A percentile compares a stretch with the other conserved stretches of the same genome.
phyloP scores from a whole-genome alignment of 2,113 vertebrate genomes.

The Mola mola region DNA sequence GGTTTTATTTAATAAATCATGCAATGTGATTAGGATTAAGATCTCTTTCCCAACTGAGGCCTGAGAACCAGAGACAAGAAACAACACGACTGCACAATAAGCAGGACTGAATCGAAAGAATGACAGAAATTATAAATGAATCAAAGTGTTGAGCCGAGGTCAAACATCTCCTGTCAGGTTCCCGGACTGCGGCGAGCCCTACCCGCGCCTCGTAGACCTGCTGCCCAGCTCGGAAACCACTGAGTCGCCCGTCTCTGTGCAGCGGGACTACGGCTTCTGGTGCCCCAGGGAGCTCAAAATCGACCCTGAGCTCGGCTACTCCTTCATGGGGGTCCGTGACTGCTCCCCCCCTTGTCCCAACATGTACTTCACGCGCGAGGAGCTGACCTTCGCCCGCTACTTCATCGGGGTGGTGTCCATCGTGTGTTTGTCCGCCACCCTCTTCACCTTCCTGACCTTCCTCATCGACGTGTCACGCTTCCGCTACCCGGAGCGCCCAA shows the following conservation, averaged over 20 bases:
- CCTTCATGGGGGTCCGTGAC: constrained; percentile 91
- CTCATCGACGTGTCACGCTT: constrained; percentile 96
- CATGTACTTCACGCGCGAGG: constrained; percentile 94
- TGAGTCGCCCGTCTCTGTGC: constrained; percentile 84
- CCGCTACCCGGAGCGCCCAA: constrained; percentile 96
- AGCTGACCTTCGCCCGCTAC: constrained; percentile 94
- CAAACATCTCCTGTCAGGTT: constrained; percentile 80
- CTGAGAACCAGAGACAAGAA: no score
- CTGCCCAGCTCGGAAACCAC: constrained; percentile 83
- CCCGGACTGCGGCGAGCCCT: constrained; percentile 93
- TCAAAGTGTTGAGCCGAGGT: neutral
- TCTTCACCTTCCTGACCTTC: constrained; percentile 98
- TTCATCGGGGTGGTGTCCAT: constrained; percentile 97
- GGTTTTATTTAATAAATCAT: no score
- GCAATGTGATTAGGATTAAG: no score
- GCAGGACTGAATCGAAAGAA: no score
- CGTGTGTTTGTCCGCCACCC: constrained; percentile 94
- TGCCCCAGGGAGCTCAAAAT: constrained; percentile 95
- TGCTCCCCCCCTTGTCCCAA: constrained; percentile 97
- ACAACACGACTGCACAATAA: no score
- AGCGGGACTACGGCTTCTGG: constrained; percentile 97
- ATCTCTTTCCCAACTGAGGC: no score
- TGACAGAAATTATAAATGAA: no score
- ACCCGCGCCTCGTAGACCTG: constrained; percentile 91
- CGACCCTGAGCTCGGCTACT: constrained; percentile 92